Conservation (phyloP, 2,888 invertebrate species). For the Cylindroiulus punctatus region DNA sequence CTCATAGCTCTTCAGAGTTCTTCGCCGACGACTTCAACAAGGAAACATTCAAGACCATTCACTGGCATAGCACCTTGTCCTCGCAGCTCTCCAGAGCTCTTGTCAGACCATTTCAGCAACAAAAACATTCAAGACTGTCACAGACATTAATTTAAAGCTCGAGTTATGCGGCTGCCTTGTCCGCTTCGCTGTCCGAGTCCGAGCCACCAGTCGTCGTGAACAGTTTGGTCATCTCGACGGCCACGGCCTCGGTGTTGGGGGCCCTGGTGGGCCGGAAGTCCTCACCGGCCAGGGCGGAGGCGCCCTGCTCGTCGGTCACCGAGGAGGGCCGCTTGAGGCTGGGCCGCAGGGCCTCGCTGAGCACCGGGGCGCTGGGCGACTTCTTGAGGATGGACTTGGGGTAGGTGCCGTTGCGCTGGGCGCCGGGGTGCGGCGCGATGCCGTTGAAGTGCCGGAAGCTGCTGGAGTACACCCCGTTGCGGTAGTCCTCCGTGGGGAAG, state of each 20-base stretch:
- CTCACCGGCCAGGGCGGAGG: neutral
- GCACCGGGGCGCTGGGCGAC: constrained; percentile 56
- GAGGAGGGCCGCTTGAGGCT: constrained; percentile 49
- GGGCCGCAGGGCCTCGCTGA: constrained; percentile 55
- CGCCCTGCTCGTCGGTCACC: constrained; percentile 31
- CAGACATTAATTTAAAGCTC: neutral
- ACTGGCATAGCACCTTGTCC: no score
- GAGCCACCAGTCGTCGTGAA: neutral
- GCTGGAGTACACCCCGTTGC: constrained; percentile 49
- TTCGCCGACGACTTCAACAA: no score
- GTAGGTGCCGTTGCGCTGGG: constrained; percentile 54
- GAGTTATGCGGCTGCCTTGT: neutral
- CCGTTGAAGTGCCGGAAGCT: constrained; percentile 55
- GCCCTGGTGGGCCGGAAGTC: neutral
- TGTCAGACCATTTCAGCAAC: no score
- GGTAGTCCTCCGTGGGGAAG: constrained; percentile 52
- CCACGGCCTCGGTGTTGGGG: neutral
- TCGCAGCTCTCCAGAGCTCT: no score
- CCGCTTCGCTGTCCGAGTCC: neutral
- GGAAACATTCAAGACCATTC: no score
- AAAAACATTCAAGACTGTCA: no score
- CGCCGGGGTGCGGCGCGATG: constrained; percentile 51
- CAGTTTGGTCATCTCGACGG: constrained; percentile 41
- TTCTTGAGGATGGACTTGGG: constrained; percentile 57
- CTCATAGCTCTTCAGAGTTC: no score